Base-by-base conservation (phyloP, 2,888 invertebrate genomes). In the Danaus chrysippus region DNA sequence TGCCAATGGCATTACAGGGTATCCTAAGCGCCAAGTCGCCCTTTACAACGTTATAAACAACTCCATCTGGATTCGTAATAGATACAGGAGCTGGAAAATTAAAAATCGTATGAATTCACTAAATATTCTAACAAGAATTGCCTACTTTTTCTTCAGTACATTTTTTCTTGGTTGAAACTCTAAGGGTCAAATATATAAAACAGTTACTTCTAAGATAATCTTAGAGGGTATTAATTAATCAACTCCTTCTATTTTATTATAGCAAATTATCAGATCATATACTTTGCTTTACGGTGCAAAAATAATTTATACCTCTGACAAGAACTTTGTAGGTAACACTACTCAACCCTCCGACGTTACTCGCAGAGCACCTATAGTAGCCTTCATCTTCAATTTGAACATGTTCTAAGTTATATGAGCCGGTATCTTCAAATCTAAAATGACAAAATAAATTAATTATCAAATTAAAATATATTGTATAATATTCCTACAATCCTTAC, bases 341-440 rank as follows among this genome's bases (percentile, higher is more conserved):
- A 8, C 62, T 61, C 9, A 71, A 69, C n/a, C 72, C 73, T 3
- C 68, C 72, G 2, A 56, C 23, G 42, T 81, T 84, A 1, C 63
- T 72, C 0, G 82, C 85, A 1, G 69, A 59, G 61, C 86, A 85
- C 0, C 74, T 76, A 57, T 85, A 85, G 15, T 63, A 66, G 11
- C 86, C 86, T 57, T 74, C 68, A 41, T 82, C 66, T 0, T 63
- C 23, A 1, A 71, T n/a, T 62, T 76, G 76, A n/a, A 78, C 59
- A 10, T 67, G 62, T 0, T 41, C 15, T 34, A 83, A 56, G 1
- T 8, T 0, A 12, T 81, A 42, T 12, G 61, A 41, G 23, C 63
- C 59, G 19, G 17, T 34, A 10, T 23, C 41, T 10, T 61, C 54
- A 42, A 15, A 11, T n/a, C 58, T 61, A 54, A 61, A 58, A 55